A percentile compares a stretch with the other conserved stretches of the same genome.
These are phyloP conservation scores for Lamellibrachia columna DNA, from an alignment of 2,888 invertebrate species.

Conservation along the genomic window DNA sequence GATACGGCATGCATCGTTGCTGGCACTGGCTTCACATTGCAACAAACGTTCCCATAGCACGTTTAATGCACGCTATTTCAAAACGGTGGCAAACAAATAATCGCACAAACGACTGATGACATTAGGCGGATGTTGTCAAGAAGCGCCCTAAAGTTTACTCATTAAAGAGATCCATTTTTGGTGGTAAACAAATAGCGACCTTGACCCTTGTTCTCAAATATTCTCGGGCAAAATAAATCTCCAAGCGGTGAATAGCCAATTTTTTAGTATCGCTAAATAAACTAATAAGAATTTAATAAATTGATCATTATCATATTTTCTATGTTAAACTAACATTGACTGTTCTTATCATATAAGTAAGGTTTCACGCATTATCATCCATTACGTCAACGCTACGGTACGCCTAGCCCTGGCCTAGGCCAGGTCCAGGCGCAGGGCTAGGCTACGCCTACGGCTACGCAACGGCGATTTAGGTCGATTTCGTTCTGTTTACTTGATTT, in stretches of 20 bases:
- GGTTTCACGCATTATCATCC: too few relatives aligned
- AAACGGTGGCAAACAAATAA: background rate
- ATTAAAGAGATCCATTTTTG: background rate
- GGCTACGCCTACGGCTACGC: too few relatives aligned
- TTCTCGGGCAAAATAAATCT: background rate
- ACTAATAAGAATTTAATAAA: background rate
- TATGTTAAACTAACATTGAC: background rate
- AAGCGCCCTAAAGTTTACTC: background rate
- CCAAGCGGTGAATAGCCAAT: background rate
- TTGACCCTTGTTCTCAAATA: background rate
- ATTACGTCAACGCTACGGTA: too few relatives aligned
- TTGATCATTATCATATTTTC: background rate
- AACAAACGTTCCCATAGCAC: background rate
- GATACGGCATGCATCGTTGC: background rate
- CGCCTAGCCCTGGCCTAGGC: too few relatives aligned
- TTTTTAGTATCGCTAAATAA: background rate
- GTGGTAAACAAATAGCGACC: constrained; percentile 10
- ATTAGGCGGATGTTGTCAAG: background rate
- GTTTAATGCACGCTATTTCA: background rate
- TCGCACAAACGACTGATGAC: background rate
- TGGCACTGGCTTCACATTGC: background rate
- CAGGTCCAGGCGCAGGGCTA: too few relatives aligned
- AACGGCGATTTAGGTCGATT: too few relatives aligned
- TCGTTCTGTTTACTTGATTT: too few relatives aligned
- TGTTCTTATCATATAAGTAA: too few relatives aligned